A percentile compares a stretch with the other conserved stretches of the same genome.
phyloP scores from a whole-genome alignment of 2,797 vertebrate species.

The Ambastaia sidthimunki region DNA sequence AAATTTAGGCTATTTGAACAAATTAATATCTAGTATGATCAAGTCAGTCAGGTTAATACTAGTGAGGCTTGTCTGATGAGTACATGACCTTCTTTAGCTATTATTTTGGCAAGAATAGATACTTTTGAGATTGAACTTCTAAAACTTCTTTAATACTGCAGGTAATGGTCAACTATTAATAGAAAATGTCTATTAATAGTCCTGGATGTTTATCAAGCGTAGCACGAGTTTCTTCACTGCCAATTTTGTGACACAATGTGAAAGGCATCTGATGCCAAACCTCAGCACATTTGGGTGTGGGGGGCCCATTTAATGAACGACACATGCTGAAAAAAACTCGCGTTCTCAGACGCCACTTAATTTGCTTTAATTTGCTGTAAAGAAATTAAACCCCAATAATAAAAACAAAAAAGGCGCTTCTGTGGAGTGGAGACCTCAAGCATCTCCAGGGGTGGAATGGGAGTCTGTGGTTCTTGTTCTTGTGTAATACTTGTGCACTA shows the following conservation, averaged over 20 bases:
- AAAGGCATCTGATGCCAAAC: conserved; percentile 62
- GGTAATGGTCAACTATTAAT: not conserved
- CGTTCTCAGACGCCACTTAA: conserved; percentile 62
- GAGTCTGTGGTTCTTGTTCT: conserved; percentile 27
- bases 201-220: conserved; percentile 27
- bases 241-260: conserved; percentile 55
- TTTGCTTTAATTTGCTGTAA: conserved; percentile 54
- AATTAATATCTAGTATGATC: too few relatives aligned
- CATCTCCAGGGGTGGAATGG: conserved; percentile 19
- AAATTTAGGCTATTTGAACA: too few relatives aligned
- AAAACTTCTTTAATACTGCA: not conserved
- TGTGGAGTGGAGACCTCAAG: conserved; percentile 55
- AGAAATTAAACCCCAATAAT: conserved; percentile 58
- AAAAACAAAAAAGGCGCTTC: conserved; percentile 47
- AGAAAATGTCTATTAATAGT: not conserved
- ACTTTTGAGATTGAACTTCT: too few relatives aligned
- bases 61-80: too few relatives aligned
- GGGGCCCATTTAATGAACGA: conserved; percentile 62
- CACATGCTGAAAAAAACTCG: conserved; percentile 64
- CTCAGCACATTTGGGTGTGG: conserved; percentile 61
- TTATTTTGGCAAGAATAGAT: too few relatives aligned
- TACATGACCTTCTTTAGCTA: too few relatives aligned
- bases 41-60: too few relatives aligned
- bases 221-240: conserved; percentile 36
- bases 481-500: not conserved